Base-by-base conservation (phyloP, 2,797 vertebrate genomes). In the Neomorphus geoffroyi region DNA sequence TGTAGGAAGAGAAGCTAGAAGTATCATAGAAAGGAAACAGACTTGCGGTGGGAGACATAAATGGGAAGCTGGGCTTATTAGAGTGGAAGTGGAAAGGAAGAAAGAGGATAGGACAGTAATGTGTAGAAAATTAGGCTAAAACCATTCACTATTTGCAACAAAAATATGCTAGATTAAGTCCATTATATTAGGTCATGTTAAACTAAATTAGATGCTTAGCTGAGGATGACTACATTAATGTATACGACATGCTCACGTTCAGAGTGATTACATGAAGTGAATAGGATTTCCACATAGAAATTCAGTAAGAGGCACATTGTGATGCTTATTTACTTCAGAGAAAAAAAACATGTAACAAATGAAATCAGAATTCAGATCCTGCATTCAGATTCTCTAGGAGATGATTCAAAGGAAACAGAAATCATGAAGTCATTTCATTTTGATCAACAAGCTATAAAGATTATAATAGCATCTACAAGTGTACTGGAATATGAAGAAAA, bases 201-300 rank as follows among this genome's bases (percentile, higher is more conserved):
- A 13, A 30, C 18, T 72, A 46, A 54, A 35, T 53, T 23, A 65
- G 18, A 73, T 39, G 7, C 9, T 65, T 35, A 71, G 12, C 15
- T 71, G 10, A 69, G 50, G 32, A 11, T 71, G 50, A 75, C 10
- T 53, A 43, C 7, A 41, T 67, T 69, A 37, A n/a, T 11, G 18
- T 33, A 73, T 7, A n/a, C 0, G 11, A 58, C 2, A 37, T 2
- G 5, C 5, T 81, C 19, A 13, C 6, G 18, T 6, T 50, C 33
- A 22, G 7, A 37, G 37, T 12, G 46, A 72, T 12, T 8, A 75
- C 11, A 45, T 0, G 7, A 28, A 70, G 5, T 4, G 9, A 92
- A 77, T 4, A 46, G 6, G 2, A 60, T 26, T 74, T 54, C 57
- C 56, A 79, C 7, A 66, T 0, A 46, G 16, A 94, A 86, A 80